Conservation (phyloP, 1,140 invertebrate genomes). For the Zeugodacus cucurbitae region DNA sequence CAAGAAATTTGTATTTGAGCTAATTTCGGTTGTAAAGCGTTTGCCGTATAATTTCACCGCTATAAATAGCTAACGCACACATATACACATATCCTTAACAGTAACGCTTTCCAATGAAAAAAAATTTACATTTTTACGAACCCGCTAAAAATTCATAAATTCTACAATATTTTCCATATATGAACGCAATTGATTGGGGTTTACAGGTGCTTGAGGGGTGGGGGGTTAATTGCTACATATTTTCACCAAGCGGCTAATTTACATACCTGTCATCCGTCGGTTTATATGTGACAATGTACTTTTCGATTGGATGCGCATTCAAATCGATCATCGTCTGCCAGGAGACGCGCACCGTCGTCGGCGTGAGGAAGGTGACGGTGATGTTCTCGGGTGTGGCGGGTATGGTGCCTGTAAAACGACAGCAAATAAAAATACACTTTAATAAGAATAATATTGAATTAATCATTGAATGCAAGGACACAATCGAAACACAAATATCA, state of each 20-base stretch:
- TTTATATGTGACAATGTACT: slow-evolving; percentile 84
- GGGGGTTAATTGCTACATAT: neutral
- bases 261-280: slow-evolving; percentile 65
- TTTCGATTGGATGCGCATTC: slow-evolving; percentile 74
- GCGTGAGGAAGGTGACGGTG: slow-evolving; percentile 85
- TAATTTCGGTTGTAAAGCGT: neutral
- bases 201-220: neutral
- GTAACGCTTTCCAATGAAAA: neutral
- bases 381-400: slow-evolving; percentile 84
- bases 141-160: neutral
- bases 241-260: slow-evolving; percentile 40
- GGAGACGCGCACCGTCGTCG: slow-evolving; percentile 82
- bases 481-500: slow-evolving; percentile 3
- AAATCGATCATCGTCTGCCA: slow-evolving; percentile 81
- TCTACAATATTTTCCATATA: neutral
- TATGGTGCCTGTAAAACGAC: slow-evolving; percentile 74
- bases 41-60: neutral
- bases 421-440: neutral
- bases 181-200: no score
- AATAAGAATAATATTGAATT: neutral
- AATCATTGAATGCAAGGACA: neutral
- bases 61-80: neutral
- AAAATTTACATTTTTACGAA: neutral
- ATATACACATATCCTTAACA: neutral
- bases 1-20: neutral